Base-by-base conservation (phyloP, 1,140 invertebrate species). In the Calosoma granatense region DNA sequence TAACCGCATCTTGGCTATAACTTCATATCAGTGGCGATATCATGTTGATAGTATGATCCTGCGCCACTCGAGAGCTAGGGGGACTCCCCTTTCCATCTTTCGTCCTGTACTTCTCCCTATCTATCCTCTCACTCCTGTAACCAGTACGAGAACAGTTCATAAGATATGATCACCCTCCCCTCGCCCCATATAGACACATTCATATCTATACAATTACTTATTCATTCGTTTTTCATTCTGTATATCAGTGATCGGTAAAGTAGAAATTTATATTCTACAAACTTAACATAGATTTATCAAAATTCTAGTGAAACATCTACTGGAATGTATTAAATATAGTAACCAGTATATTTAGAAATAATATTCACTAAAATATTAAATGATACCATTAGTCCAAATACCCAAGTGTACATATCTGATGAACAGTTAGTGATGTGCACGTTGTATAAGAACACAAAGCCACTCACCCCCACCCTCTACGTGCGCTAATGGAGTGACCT, bases 401-500 rank as follows among this genome's bases (percentile, higher is more conserved):
- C n/a, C n/a, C n/a, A n/a, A n/a, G n/a, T n/a, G n/a, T n/a, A n/a
- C n/a, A n/a, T n/a, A n/a, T n/a, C n/a, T n/a, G n/a, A n/a, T n/a
- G n/a, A n/a, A n/a, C n/a, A n/a, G n/a, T n/a, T n/a, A n/a, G n/a
- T n/a, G n/a, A n/a, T n/a, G n/a, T n/a, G n/a, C n/a, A n/a, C n/a
- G n/a, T n/a, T 36, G 41, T 47, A 47, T 47, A 47, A 47, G 41
- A 47, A 47, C 41, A 30, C 26, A 30, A n/a, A 36, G 26, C n/a
- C 6, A n/a, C 26, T 47, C 3, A 17, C 9, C 41, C 17, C 9
- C 41, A 9, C 3, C 17, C 17, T 4, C 41, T 9, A 59, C 62
- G 57, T 54, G 51, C 59, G 60, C 57, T 65, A 67, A 65, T 66
- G 62, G 57, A 62, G 63, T 67, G 66, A 67, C 66, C 66, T 67